Conservation (phyloP, 2,888 invertebrate species). For the Quadroppia sp. region DNA sequence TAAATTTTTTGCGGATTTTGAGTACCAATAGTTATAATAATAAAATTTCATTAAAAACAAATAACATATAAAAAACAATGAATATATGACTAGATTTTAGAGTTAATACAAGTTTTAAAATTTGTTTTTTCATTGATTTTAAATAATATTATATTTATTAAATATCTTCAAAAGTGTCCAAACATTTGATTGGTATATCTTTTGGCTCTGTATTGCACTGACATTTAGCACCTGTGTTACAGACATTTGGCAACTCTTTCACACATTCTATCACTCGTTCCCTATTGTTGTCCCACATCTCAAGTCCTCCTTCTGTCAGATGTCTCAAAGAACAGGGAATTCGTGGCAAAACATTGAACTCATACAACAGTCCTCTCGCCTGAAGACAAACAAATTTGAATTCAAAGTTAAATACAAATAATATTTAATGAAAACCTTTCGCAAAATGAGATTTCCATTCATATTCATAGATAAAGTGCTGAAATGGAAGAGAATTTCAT, state of each 20-base stretch:
- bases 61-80: neutral
- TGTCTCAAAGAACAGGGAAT: conserved; percentile 85
- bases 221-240: neutral
- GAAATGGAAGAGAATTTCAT: conserved; percentile 91
- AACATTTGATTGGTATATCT: neutral
- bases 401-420: neutral
- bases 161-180: too few relatives aligned
- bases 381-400: conserved; percentile 49
- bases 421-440: conserved; percentile 61
- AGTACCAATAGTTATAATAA: too few relatives aligned
- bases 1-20: too few relatives aligned
- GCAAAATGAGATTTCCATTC: conserved; percentile 83
- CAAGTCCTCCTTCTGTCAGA: conserved; percentile 80
- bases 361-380: conserved; percentile 82
- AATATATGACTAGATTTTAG: neutral
- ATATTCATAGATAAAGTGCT: conserved; percentile 95
- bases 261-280: conserved; percentile 76
- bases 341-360: conserved; percentile 78
- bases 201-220: neutral
- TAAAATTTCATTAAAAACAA: too few relatives aligned
- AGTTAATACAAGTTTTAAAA: neutral
- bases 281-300: conserved; percentile 91
- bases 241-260: neutral
- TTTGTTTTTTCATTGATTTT: neutral
- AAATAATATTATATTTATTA: neutral